Conservation (phyloP, 2,797 vertebrate genomes). For the Neosilurus mollespiculum region DNA sequence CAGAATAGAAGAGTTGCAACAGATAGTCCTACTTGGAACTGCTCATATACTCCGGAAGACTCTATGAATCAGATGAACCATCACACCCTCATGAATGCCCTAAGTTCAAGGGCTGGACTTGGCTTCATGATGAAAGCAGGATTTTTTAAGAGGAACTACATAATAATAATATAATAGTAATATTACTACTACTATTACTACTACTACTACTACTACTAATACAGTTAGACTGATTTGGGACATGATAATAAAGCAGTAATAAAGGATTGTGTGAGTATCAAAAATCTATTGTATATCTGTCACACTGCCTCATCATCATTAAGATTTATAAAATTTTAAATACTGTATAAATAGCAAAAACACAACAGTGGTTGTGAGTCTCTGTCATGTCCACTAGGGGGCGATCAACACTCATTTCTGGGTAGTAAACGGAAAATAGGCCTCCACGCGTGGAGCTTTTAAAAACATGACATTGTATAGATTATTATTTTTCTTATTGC, state of each 20-base stretch:
- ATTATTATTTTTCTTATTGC: neutral
- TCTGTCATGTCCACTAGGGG: neutral
- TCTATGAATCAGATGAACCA: no score
- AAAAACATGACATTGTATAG: no score
- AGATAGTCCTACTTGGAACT: no score
- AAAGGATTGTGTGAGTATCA: neutral
- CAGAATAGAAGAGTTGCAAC: no score
- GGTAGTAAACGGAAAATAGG: neutral
- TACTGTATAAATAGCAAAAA: neutral
- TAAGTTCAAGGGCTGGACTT: no score
- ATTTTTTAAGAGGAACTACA: no score
- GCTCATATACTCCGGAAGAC: no score
- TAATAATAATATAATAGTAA: no score
- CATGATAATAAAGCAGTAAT: neutral
- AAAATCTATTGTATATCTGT: neutral
- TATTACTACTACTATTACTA: no score
- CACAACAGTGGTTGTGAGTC: neutral
- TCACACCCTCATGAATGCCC: no score
- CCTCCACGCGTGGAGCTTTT: neutral
- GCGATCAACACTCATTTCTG: neutral
- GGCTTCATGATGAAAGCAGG: no score
- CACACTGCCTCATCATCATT: neutral
- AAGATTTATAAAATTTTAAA: neutral
- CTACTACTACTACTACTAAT: neutral
- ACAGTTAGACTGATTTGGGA: neutral